Evolutionary conservation across 2,113 vertebrate species (phyloP).

Genomic region (Setophaga petechia): DNA sequence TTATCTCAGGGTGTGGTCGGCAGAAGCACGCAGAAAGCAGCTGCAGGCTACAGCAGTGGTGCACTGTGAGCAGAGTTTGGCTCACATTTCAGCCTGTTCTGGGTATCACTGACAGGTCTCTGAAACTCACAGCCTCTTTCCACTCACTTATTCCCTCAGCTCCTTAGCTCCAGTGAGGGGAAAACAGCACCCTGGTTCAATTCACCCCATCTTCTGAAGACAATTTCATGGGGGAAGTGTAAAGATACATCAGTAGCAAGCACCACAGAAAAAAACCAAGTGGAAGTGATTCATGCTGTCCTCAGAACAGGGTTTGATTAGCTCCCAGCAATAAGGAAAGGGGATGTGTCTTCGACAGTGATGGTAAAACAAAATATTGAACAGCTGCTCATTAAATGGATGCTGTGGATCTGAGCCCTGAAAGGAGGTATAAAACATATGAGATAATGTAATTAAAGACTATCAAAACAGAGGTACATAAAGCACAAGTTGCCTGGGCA

Average conservation of each 20-base stretch:
- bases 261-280: not conserved
- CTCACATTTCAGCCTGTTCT: not conserved
- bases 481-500: not conserved
- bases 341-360: not conserved
- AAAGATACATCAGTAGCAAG: not conserved
- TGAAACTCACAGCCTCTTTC: not conserved
- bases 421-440: not conserved
- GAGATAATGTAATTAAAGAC: not conserved
- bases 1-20: not conserved
- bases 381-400: constrained; percentile 25
- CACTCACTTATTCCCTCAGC: not conserved
- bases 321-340: not conserved
- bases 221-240: not conserved
- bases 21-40: not conserved
- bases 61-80: not conserved
- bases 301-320: not conserved
- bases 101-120: accelerated
- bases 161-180: not conserved
- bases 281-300: constrained; percentile 10
- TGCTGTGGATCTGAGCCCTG: not conserved
- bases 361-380: not conserved
- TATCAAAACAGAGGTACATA: not conserved
- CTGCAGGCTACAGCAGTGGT: not conserved
- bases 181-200: not conserved
- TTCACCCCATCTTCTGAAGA: not conserved